Evolutionary conservation across 2,113 vertebrate species (phyloP).

Genomic region (Gavia stellata): DNA sequence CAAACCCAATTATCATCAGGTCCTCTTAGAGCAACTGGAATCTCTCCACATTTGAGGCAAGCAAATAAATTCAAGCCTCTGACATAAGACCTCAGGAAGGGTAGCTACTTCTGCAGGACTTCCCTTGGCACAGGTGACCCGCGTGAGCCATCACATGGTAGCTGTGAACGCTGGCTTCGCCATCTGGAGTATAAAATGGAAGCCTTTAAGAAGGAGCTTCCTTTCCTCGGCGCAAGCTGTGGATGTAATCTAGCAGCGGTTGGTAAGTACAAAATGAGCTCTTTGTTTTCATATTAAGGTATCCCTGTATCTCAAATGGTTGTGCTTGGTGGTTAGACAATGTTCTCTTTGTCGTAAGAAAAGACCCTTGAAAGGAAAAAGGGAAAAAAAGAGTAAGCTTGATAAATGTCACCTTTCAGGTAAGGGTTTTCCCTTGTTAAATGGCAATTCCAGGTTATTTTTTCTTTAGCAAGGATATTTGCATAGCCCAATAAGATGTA

Average conservation of each 20-base stretch:
- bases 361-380: accelerated
- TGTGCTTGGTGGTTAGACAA: neutral
- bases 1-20: neutral
- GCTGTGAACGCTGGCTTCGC: neutral
- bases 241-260: accelerated
- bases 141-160: accelerated
- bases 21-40: neutral
- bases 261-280: neutral
- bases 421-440: neutral
- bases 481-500: neutral
- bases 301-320: neutral
- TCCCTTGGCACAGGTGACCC: neutral
- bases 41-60: neutral
- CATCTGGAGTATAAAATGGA: neutral
- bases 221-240: accelerated
- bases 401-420: neutral
- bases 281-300: neutral
- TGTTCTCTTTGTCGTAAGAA: neutral
- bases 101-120: neutral
- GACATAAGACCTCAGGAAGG: too few relatives aligned
- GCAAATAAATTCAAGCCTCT: neutral
- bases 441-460: neutral
- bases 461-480: neutral
- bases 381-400: too few relatives aligned
- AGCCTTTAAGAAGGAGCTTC: accelerated